phyloP scores from a whole-genome alignment of 2,888 invertebrate genomes.

The Conus canariensis region DNA sequence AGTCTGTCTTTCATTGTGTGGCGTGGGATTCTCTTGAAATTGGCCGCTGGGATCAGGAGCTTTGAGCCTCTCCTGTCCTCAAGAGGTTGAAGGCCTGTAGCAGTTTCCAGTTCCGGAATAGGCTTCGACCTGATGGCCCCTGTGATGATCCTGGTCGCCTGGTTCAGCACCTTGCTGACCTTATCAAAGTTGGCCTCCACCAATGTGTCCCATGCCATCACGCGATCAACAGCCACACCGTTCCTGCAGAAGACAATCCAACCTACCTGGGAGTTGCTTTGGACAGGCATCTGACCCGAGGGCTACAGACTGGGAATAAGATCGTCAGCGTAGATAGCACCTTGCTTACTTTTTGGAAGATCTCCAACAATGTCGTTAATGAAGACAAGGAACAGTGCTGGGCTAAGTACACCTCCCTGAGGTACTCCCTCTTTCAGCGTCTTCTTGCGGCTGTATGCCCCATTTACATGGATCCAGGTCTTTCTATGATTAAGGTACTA shows the following conservation, averaged over 20 bases:
- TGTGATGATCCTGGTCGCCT: background rate
- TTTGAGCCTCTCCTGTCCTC: background rate
- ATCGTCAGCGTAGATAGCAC: background rate
- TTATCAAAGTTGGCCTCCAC: background rate
- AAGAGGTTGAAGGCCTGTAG: background rate
- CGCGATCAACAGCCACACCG: no score
- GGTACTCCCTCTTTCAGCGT: slow-evolving; percentile 12
- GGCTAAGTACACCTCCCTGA: background rate
- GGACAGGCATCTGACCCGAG: background rate
- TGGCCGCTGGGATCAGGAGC: background rate
- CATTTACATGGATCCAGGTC: background rate
- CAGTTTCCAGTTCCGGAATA: background rate
- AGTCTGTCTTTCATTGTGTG: background rate
- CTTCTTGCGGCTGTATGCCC: background rate
- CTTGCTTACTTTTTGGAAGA: background rate
- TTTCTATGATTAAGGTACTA: background rate
- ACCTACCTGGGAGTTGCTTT: background rate
- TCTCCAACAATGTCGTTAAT: background rate
- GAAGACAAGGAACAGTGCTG: slow-evolving; percentile 13
- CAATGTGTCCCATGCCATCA: background rate
- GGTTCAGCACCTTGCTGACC: background rate
- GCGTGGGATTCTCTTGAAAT: background rate
- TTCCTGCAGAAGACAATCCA: no score
- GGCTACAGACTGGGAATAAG: slow-evolving; percentile 1
- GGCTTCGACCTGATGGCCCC: background rate